Base-by-base conservation (phyloP, 1,140 invertebrate species). In the Teleopsis dalmanni region DNA sequence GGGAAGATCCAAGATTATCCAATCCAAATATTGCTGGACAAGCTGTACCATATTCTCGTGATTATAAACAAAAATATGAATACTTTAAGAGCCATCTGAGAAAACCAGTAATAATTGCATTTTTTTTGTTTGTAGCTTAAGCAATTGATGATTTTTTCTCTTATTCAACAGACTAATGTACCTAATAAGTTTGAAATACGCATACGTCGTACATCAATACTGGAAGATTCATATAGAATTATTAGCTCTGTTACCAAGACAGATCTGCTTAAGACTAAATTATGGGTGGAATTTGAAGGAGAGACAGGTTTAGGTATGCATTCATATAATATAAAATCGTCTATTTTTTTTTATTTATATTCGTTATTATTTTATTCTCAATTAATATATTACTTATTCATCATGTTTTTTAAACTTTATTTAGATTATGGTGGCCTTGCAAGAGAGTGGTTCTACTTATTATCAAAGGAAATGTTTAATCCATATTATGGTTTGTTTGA, bases 401-500 rank as follows among this genome's bases (percentile, higher is more conserved):
- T 31, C 7, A 31, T 8, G 27, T 13, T 31, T 31, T 31, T 31
- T 31, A 31, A 31, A 31, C 13, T 34, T 43, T 41, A 33, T 48
- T 18, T 52, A 79, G 96, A 99, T 77, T 99, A 99, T 72, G 95
- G 96, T 51, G 96, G 96, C 46, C 80, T 98, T 37, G 91, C 91
- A 14, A 78, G 92, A 54, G 95, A 99, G 78, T 98, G 94, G 92
- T 99, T 98, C 77, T 98, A 96, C 76, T 78, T 98, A 23, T 74
- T 99, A 22, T 98, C 94, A 1, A 96, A 96, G 74, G 95, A 99
- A 80, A 98, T 98, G 93, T 98, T 98, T 72, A 98, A 98, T 77
- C 95, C 95, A 2, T 98, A 98, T 68, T 99, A 99, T 73, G 95
- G 95, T 0, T 78, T 99, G 14, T 99, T 99, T 78, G 95, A 99